Evolutionary conservation across 2,113 vertebrate species (phyloP), one percentile per base, ranked within the genome.

Genomic region (Lates calcarifer): DNA sequence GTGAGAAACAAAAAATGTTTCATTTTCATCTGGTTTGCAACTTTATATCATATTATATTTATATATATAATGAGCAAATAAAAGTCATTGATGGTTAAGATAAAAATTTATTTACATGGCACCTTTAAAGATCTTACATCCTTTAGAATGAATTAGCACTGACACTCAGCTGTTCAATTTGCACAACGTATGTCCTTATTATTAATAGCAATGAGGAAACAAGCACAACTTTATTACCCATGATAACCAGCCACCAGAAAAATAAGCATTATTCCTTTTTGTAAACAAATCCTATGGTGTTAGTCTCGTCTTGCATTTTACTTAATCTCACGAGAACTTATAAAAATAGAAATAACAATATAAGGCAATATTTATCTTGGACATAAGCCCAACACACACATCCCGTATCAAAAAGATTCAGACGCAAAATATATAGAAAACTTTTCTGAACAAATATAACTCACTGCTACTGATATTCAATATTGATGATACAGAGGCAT

Each of bases 301-400:
- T 72, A 18, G 47, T 64, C 58, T 57, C 6, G 24, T 43, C 53
- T 58, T 47, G 51, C 37, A 70, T 57, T 67, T 60, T 5, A 74
- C 84, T 14, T 39, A 39, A 74, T 74, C 61, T 61, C 58, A 49
- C 18, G 74, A 74, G 47, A 39, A 53, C 31, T 75, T 83, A 85
- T 28, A 90, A 91, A 89, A 93, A 91, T 74, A 85, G 29, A 39
- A 56, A 49, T 26, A 61, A 67, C 49, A 69, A 81, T 69, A 80
- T 35, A 78, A 17, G 28, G 73, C 12, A 41, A 39, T 35, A 33
- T 60, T 45, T 1, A 29, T 29, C 8, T n/a, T 60, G 43, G 20
- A 70, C 37, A 67, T 5, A 17, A 37, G 28, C 35, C 28, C 20
- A 62, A 79, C n/a, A 58, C 64, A 83, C 28, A 79, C 55, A 74